Evolutionary conservation across 2,888 invertebrate species (phyloP), one percentile per base, ranked within the genome.

Genomic region (Polyommatus icarus): DNA sequence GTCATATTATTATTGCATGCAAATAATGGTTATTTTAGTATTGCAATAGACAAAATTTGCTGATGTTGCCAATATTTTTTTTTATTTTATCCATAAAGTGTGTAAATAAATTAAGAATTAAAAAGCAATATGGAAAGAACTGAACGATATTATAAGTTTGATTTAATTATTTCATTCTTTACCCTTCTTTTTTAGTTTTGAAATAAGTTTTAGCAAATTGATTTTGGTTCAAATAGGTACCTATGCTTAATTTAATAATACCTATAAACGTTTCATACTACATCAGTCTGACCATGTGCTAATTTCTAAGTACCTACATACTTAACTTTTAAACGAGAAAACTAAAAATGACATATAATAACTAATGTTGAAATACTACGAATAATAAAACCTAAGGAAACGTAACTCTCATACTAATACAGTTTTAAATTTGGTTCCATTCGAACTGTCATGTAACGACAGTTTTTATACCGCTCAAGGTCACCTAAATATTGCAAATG

Each of bases 91-190:
- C 15, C 18, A 32, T 67, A 24, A 61, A 61, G 18, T 67, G 18
- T 67, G 67, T 67, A 67, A 67, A 32, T 67, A 67, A 67, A 67
- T 32, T 67, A 67, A 67, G 1, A 24, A 61, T 24, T 24, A 61
- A 18, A 67, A 67, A 32, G 67, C 67, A 67, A 67, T 32, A 67
- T 29, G 29, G 29, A 29, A 67, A 67, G 67, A 67, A 67, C 67
- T 67, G 67, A 67, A 29, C 1, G 29, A 6, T 67, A 32, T 61
- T 67, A 32, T 67, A 67, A 67, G 67, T 67, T 67, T 67, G 67
- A 67, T 10, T 67, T 67, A 67, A 29, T 67, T 67, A 1, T 67
- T 67, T 67, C 67, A 29, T 29, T 29, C 29, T 67, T 67, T 29
- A 32, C 67, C 15, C 29, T 24, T 12, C 24, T 24, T 61, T 59